A percentile compares a stretch with the other conserved stretches of the same genome.
These are phyloP conservation scores for Bombus superbus DNA, from an alignment of 1,140 invertebrate species.

Conservation along the genomic window DNA sequence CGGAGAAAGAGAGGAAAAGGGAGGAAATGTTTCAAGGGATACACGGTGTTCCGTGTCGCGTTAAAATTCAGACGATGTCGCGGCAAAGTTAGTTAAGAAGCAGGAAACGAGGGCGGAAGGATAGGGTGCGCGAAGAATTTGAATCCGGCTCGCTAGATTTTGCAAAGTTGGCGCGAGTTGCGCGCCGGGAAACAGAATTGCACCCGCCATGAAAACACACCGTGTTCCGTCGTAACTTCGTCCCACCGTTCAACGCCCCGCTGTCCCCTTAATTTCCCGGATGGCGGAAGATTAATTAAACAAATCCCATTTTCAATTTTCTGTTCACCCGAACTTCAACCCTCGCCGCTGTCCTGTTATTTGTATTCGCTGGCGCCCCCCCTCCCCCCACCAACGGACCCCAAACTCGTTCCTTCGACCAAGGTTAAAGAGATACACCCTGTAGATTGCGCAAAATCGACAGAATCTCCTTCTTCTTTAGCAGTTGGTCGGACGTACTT, in stretches of 20 bases:
- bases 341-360: not conserved
- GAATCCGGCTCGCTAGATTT: slow-evolving; percentile 22
- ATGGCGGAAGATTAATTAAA: slow-evolving; percentile 30
- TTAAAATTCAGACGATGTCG: not conserved
- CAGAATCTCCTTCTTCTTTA: too few relatives aligned
- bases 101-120: too few relatives aligned
- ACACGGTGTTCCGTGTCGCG: not conserved
- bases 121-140: not conserved
- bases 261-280: slow-evolving; percentile 9
- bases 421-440: not conserved
- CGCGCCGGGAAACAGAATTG: slow-evolving; percentile 6
- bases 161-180: slow-evolving; percentile 4
- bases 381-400: not conserved
- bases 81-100: slow-evolving; percentile 22
- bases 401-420: not conserved
- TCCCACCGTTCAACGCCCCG: not conserved
- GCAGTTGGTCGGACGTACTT: too few relatives aligned
- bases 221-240: not conserved
- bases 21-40: not conserved
- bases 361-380: not conserved
- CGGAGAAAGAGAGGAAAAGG: not conserved
- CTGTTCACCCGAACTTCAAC: not conserved
- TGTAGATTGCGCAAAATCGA: not conserved
- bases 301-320: slow-evolving; percentile 22
- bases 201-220: not conserved